These are phyloP conservation scores for Sibirionetta formosa DNA, from an alignment of 2,797 vertebrate genomes.

Conservation along the genomic window DNA sequence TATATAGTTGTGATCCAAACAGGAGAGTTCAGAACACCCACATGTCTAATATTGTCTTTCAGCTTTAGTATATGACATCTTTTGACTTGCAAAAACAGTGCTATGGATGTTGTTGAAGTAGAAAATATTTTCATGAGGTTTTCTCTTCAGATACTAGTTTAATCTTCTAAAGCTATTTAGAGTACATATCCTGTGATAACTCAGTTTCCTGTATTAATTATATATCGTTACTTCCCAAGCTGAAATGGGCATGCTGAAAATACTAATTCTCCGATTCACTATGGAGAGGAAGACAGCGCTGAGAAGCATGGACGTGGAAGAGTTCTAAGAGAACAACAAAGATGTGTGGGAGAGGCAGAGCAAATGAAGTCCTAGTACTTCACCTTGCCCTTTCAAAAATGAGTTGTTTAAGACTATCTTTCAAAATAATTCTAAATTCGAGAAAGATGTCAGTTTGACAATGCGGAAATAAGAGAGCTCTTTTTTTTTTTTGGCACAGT, in stretches of 20 bases:
- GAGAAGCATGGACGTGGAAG: background rate
- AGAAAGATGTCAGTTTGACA: background rate
- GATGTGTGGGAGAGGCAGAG: background rate
- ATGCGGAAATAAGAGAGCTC: background rate
- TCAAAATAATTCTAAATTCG: background rate
- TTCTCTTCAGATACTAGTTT: background rate
- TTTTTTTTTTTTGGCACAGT: background rate
- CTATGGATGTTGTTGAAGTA: background rate
- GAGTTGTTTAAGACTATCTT: background rate
- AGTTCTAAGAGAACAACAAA: background rate
- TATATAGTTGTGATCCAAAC: background rate
- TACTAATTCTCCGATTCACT: background rate
- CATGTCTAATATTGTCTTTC: background rate
- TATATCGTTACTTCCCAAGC: background rate
- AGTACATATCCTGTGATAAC: background rate
- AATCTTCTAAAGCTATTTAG: background rate
- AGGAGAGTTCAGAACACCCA: background rate
- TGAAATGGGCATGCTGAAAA: background rate
- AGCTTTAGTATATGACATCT: background rate
- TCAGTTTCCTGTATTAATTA: slow-evolving; percentile 24
- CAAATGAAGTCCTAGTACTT: background rate
- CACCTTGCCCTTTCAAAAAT: background rate
- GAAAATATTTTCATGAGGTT: background rate
- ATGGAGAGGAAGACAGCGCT: background rate
- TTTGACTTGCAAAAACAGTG: background rate